A percentile compares a stretch with the other conserved stretches of the same genome.
Evolutionary conservation across 1,140 invertebrate species (phyloP).

Genomic region (Mercenaria mercenaria): DNA sequence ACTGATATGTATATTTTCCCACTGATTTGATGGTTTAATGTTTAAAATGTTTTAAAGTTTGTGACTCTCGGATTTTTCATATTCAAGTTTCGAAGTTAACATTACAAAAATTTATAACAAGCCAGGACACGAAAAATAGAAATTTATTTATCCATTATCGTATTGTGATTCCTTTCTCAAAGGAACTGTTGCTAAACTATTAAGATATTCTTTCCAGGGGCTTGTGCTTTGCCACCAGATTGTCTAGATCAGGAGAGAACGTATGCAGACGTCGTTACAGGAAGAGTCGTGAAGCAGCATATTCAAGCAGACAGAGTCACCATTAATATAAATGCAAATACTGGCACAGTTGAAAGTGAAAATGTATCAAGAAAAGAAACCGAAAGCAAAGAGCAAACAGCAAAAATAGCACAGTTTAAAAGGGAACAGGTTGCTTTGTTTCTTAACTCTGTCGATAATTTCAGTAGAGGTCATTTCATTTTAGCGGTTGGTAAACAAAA

Average conservation of each 20-base stretch:
- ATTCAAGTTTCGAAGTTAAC: too few relatives aligned
- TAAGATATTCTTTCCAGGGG: too few relatives aligned
- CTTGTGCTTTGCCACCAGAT: neutral
- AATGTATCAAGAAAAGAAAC: neutral
- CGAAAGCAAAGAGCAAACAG: neutral
- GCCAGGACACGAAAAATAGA: too few relatives aligned
- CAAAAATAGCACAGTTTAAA: neutral
- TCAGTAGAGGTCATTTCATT: slow-evolving; percentile 43
- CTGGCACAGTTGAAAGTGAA: neutral
- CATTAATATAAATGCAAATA: neutral
- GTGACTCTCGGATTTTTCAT: too few relatives aligned
- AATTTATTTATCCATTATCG: too few relatives aligned
- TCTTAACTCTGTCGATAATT: neutral
- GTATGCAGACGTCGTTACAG: neutral
- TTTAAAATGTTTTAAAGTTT: too few relatives aligned
- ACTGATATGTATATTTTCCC: too few relatives aligned
- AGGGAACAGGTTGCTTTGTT: neutral
- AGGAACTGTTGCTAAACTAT: too few relatives aligned
- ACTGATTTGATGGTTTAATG: too few relatives aligned
- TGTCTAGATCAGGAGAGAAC: neutral
- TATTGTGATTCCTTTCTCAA: too few relatives aligned
- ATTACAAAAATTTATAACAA: too few relatives aligned
- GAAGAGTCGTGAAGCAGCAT: neutral
- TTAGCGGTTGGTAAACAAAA: slow-evolving; percentile 1
- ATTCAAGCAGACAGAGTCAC: neutral